Evolutionary conservation across 2,113 vertebrate species (phyloP).

Genomic region (Eira barbara): DNA sequence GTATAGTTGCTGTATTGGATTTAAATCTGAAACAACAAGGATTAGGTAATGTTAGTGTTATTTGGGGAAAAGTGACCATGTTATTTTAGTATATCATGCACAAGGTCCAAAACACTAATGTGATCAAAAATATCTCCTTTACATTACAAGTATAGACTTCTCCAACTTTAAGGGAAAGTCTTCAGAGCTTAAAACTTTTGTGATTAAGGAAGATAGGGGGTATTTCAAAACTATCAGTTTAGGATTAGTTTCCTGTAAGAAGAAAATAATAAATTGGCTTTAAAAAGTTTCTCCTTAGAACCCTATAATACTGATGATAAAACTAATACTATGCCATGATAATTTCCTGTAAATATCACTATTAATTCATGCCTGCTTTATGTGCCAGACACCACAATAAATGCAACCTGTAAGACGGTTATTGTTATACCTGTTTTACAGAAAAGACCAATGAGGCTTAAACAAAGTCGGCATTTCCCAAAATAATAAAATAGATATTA

Average conservation of each 20-base stretch:
- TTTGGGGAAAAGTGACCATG: neutral
- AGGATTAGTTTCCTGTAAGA: neutral
- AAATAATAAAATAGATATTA: neutral
- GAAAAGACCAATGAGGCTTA: neutral
- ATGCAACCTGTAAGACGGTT: neutral
- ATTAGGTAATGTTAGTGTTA: neutral
- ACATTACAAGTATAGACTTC: neutral
- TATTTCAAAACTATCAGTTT: neutral
- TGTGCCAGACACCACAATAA: neutral
- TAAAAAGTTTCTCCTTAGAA: neutral
- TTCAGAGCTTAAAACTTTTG: neutral
- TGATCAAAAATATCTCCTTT: neutral
- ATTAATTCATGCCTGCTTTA: neutral
- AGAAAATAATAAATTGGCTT: neutral
- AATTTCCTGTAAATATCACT: neutral
- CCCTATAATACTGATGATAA: neutral
- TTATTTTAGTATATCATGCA: neutral
- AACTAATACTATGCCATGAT: neutral
- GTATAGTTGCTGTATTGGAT: neutral
- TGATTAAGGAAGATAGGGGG: neutral
- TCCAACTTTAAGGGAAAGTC: neutral
- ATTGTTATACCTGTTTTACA: neutral
- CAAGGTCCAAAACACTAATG: neutral
- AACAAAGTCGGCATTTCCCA: neutral
- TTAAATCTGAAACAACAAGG: neutral